Evolutionary conservation across 2,797 vertebrate genomes (phyloP), one percentile per base, ranked within the genome.

Genomic region (Oreochromis mossambicus): DNA sequence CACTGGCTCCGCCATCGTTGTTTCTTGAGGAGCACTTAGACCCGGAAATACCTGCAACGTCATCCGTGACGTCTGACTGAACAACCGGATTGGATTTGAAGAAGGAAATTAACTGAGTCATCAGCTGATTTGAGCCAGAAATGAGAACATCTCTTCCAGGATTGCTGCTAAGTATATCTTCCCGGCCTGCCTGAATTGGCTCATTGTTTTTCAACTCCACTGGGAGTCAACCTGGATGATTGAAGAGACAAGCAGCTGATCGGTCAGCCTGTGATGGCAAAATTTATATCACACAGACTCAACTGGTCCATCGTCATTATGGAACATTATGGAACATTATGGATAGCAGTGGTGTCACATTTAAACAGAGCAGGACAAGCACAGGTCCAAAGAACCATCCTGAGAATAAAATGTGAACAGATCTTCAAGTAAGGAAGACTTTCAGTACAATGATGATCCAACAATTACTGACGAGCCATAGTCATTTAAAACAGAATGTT

Each of bases 91-190:
- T 70, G 21, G n/a, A 68, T 24, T 68, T 68, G n/a, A 68, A 68
- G 63, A 68, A 68, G 63, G 7, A 41, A 41, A 68, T 66, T 14
- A 66, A 21, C 7, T 43, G 12, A 68, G 36, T 41, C 63, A 41
- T 68, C 1, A 9, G 36, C 24, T 68, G 38, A 43, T 24, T 41
- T 41, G 1, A 24, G 5, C n/a, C 0, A 11, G 61, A 38, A 66
- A 38, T 21, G 34, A 38, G 61, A 66, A 21, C 3, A 66, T 8
- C 61, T 66, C n/a, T 41, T 38, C 61, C 36, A 41, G 63, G 36
- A 6, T 43, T 24, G n/a, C 6, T 21, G n/a, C 36, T 15, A 41
- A 9, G 13, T 24, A 24, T 68, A 9, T 41, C 36, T 68, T 68
- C 13, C 36, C 15, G 36, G 63, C 63, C 63, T 68, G 1, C 36